phyloP scores from a whole-genome alignment of 1,140 invertebrate genomes.

The Bombus difficillimus region DNA sequence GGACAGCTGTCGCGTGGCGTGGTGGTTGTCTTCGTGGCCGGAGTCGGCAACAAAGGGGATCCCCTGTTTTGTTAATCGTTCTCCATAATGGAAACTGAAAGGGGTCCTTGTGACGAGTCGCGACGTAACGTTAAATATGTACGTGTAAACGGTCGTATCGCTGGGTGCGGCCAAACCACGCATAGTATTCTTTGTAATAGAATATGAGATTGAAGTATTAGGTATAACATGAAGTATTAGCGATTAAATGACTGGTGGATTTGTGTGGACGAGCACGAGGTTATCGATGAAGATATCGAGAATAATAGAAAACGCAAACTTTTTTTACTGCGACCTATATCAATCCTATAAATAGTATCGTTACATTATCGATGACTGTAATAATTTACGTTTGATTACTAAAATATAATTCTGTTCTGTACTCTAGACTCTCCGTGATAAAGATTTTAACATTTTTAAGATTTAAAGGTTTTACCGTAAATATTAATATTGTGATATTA shows the following conservation, averaged over 20 bases:
- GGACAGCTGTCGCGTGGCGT: constrained; percentile 55
- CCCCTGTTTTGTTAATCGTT: constrained; percentile 57
- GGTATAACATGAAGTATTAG: neutral
- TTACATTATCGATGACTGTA: too few species aligned
- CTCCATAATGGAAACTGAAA: constrained; percentile 42
- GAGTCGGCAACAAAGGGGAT: constrained; percentile 33
- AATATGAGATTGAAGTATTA: constrained; percentile 21
- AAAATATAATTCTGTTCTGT: too few species aligned
- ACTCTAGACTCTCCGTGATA: too few species aligned
- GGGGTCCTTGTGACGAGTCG: constrained; percentile 26
- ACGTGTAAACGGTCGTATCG: constrained; percentile 36
- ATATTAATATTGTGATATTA: neutral
- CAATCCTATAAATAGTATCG: too few species aligned
- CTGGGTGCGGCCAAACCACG: constrained; percentile 7
- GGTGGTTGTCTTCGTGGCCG: constrained; percentile 16
- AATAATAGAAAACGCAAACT: neutral
- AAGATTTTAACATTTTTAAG: too few species aligned
- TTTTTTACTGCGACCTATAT: neutral
- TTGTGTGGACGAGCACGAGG: neutral
- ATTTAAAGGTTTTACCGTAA: too few species aligned
- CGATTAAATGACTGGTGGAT: constrained; percentile 17
- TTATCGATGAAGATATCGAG: neutral
- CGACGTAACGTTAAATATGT: constrained; percentile 41
- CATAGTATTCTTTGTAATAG: constrained; percentile 23
- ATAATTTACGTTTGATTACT: too few species aligned